These are phyloP conservation scores for Gadopsis bispinosus DNA, from an alignment of 2,797 vertebrate species.

Conservation along the genomic window DNA sequence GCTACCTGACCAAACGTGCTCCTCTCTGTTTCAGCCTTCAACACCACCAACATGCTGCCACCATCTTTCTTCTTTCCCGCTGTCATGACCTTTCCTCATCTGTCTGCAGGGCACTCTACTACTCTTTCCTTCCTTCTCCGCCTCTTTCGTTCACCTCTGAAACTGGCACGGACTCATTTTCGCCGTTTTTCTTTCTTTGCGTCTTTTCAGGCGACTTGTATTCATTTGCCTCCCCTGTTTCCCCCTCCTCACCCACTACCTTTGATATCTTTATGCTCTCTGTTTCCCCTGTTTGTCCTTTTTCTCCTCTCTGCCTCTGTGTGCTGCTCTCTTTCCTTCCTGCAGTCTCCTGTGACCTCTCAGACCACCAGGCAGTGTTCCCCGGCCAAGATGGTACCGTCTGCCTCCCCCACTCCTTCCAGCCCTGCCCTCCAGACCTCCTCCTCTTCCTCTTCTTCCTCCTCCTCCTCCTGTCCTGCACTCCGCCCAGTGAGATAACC, in stretches of 20 bases:
- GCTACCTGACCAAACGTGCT: conserved; percentile 13
- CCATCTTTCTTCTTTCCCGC: conserved; percentile 40
- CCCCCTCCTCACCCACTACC: background rate
- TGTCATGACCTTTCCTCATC: conserved; percentile 59
- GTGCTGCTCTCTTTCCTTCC: conserved; percentile 57
- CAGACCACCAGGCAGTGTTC: conserved; percentile 82
- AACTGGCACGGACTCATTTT: conserved; percentile 22
- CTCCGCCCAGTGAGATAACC: conserved; percentile 81
- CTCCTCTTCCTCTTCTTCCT: conserved; percentile 65
- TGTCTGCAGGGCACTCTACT: conserved; percentile 50
- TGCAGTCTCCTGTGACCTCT: conserved; percentile 82
- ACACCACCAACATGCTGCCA: conserved; percentile 39
- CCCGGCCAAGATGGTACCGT: conserved; percentile 82
- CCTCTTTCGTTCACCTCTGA: conserved; percentile 13
- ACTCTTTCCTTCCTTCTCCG: conserved; percentile 52
- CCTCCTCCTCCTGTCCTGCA: conserved; percentile 76
- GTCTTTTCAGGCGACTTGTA: conserved; percentile 1
- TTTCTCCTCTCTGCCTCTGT: conserved; percentile 38
- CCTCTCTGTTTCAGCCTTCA: conserved; percentile 37
- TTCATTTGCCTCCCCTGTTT: conserved; percentile 11
- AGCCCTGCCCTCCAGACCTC: conserved; percentile 79
- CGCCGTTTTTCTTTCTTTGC: background rate
- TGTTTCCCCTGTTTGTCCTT: conserved; percentile 12
- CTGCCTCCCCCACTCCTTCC: conserved; percentile 75
- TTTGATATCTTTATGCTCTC: conserved; percentile 37